Conservation (phyloP, 2,113 vertebrate genomes). For the Cottus gobio region DNA sequence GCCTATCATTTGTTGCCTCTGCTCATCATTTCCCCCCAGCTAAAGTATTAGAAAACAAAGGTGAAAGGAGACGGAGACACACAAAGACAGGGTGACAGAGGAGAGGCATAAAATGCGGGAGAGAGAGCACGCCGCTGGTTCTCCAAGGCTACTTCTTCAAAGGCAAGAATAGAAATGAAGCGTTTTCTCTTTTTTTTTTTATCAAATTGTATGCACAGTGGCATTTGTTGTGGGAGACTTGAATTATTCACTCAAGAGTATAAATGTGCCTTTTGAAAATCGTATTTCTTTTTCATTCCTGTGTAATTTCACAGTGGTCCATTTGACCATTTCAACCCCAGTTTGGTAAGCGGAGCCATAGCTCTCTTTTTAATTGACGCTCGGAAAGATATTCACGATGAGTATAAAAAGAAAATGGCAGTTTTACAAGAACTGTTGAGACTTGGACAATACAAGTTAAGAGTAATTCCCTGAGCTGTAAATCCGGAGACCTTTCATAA, state of each 20-base stretch:
- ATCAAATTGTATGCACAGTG: neutral
- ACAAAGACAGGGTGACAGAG: conserved; percentile 39
- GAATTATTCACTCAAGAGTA: neutral
- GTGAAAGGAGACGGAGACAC: conserved; percentile 46
- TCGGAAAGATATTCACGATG: conserved; percentile 19
- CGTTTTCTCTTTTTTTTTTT: neutral
- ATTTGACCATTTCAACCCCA: neutral
- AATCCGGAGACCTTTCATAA: conserved; percentile 29
- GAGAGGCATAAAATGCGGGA: conserved; percentile 11
- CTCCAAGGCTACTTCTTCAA: conserved; percentile 36
- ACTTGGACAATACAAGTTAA: conserved; percentile 17
- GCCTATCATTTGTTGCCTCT: conserved; percentile 71
- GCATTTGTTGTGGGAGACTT: neutral
- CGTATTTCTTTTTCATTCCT: neutral
- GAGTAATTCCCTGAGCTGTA: conserved; percentile 14
- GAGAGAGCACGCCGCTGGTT: neutral
- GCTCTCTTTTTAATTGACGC: neutral
- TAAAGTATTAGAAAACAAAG: conserved; percentile 67
- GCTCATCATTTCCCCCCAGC: conserved; percentile 56
- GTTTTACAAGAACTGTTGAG: conserved; percentile 37
- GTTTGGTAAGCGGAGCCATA: neutral
- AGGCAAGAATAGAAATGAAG: conserved; percentile 16
- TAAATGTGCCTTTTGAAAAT: neutral
- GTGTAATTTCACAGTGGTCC: neutral
- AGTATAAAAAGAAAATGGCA: conserved; percentile 30